phyloP scores from a whole-genome alignment of 2,888 invertebrate species.

The Cantharis flavilabris region DNA sequence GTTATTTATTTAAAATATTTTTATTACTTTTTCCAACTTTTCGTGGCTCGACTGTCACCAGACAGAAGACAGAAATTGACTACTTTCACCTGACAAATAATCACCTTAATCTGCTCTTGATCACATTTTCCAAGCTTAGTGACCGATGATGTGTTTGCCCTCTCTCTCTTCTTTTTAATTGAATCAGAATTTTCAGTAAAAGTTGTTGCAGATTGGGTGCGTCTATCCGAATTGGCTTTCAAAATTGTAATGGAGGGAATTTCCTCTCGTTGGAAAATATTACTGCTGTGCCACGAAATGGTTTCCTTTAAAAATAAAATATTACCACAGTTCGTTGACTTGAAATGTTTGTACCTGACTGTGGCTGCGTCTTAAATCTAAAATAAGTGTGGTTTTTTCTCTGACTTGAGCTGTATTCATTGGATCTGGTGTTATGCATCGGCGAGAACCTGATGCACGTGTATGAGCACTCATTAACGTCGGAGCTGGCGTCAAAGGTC shows the following conservation, averaged over 20 bases:
- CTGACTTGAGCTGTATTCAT: slow-evolving; percentile 53
- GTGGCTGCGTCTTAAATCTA: slow-evolving; percentile 71
- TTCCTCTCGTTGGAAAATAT: slow-evolving; percentile 42
- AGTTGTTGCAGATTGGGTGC: background rate
- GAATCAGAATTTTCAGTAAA: slow-evolving; percentile 8
- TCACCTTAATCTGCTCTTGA: background rate
- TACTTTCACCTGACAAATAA: too few relatives aligned
- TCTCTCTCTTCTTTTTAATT: slow-evolving; percentile 12
- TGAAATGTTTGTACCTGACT: slow-evolving; percentile 60
- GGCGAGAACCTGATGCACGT: slow-evolving; percentile 65
- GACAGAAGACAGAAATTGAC: too few relatives aligned
- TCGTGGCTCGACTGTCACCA: too few relatives aligned
- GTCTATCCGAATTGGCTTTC: slow-evolving; percentile 39
- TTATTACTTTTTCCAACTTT: too few relatives aligned
- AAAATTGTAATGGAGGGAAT: slow-evolving; percentile 52
- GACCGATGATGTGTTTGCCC: slow-evolving; percentile 16
- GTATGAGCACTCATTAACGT: slow-evolving; percentile 76
- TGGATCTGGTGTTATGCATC: slow-evolving; percentile 77
- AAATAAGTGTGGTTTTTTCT: slow-evolving; percentile 70
- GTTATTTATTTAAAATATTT: too few relatives aligned
- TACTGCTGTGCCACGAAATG: slow-evolving; percentile 58
- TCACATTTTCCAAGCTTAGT: slow-evolving; percentile 11
- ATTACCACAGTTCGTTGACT: background rate
- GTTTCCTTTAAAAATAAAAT: slow-evolving; percentile 53
- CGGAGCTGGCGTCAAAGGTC: slow-evolving; percentile 80